Evolutionary conservation across 1,140 invertebrate species (phyloP).

Genomic region (Dermatophagoides farinae): DNA sequence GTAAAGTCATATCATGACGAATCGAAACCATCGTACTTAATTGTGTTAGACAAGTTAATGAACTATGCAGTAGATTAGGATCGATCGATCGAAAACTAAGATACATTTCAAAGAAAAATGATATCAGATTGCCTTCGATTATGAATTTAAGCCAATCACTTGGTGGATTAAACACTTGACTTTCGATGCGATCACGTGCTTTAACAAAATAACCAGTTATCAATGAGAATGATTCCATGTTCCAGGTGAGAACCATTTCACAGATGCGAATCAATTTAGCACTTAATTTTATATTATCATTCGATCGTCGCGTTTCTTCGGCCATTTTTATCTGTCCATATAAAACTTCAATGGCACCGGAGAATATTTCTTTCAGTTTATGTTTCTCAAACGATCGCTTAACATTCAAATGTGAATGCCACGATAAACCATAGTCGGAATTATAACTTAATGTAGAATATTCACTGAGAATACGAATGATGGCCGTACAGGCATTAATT

Average conservation of each 20-base stretch:
- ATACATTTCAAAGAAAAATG: conserved; percentile 49
- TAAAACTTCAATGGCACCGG: conserved; percentile 38
- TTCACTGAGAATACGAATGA: conserved; percentile 61
- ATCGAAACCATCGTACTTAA: conserved; percentile 50
- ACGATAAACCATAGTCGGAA: conserved; percentile 58
- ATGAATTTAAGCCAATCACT: conserved; percentile 50
- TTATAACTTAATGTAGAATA: conserved; percentile 63
- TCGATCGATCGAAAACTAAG: conserved; percentile 40
- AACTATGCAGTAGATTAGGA: conserved; percentile 48
- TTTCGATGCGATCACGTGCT: conserved; percentile 22
- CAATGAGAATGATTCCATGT: conserved; percentile 24
- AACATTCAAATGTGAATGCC: conserved; percentile 59
- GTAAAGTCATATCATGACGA: conserved; percentile 33
- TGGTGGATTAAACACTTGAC: conserved; percentile 38
- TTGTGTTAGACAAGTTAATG: conserved; percentile 56
- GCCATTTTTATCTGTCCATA: conserved; percentile 34
- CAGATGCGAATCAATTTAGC: conserved; percentile 40
- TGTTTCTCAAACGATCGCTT: conserved; percentile 61
- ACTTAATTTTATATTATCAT: conserved; percentile 30
- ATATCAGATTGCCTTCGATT: conserved; percentile 44
- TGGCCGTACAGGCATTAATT: conserved; percentile 51
- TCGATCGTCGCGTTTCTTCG: conserved; percentile 27
- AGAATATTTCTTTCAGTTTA: conserved; percentile 57
- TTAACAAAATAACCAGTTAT: conserved; percentile 37
- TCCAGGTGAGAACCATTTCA: conserved; percentile 51